These are phyloP conservation scores for Lasioglossum baleicum DNA, from an alignment of 1,140 invertebrate species.

Conservation along the genomic window DNA sequence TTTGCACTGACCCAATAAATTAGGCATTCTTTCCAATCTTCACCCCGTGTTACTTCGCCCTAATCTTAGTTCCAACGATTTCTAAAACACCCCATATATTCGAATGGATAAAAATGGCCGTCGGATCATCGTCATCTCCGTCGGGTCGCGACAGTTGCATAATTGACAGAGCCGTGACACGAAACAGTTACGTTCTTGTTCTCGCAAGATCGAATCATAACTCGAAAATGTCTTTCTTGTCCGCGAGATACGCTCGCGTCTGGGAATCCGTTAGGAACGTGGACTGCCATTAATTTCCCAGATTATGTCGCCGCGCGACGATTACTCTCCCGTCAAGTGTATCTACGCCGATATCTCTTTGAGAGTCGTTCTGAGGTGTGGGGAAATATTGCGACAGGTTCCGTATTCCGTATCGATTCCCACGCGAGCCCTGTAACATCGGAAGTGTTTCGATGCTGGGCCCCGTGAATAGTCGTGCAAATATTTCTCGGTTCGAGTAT, in stretches of 20 bases:
- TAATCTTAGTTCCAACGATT: too few species aligned
- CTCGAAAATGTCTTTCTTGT: neutral
- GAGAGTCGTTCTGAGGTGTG: neutral
- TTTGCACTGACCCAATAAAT: too few species aligned
- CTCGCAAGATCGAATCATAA: neutral
- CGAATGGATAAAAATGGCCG: too few species aligned
- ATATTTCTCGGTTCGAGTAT: conserved; percentile 45
- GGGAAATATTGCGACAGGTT: neutral
- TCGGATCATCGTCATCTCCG: too few species aligned
- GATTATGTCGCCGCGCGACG: neutral
- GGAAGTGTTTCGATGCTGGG: neutral
- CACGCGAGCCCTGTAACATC: neutral
- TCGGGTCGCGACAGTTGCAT: too few species aligned
- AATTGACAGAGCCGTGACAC: too few species aligned
- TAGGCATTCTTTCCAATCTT: too few species aligned
- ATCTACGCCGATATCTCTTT: neutral
- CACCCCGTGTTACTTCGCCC: too few species aligned
- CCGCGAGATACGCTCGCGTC: neutral
- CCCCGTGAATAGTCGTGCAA: conserved; percentile 32
- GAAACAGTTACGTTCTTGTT: too few species aligned
- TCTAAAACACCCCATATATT: too few species aligned
- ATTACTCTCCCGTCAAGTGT: neutral
- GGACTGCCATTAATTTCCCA: neutral
- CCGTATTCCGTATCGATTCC: conserved; percentile 11
- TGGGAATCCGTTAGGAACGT: neutral